Evolutionary conservation across 2,888 invertebrate genomes (phyloP), one percentile per base, ranked within the genome.

Genomic region (Kuschelorhynchus macadamiae): DNA sequence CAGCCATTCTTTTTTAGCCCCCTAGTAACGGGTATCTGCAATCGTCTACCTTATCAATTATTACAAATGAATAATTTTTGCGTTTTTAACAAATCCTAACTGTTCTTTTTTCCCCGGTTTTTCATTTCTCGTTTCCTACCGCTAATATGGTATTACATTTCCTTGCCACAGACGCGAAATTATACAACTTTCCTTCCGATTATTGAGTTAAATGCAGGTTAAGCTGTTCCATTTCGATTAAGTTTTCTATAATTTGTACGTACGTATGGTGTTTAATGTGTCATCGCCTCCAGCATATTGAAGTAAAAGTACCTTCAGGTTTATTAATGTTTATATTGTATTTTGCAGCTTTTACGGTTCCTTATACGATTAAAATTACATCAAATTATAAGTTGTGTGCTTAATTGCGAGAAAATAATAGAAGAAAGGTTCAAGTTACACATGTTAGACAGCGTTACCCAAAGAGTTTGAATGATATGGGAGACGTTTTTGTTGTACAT

Each of bases 191-290:
- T 20, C 56, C 21, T 32, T 30, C 16, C 11, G 56, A 56, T 56
- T 53, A 53, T 44, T 18, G 16, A 42, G 42, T 44, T 56, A 30
- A 42, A 56, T 44, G 25, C 25, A 56, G 39, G 16, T 39, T 42
- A 41, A 16, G 25, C 25, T 12, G 41, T 55, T 56, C 39, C 32
- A 21, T 42, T 56, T 56, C 44, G 42, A 56, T 56, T 56, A 42
- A 56, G 56, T 44, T 55, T 42, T 44, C 44, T 44, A 42, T 56
- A 44, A 56, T 56, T 56, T 25, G 44, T 32, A 56, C 18, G 56
- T 32, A 30, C 9, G 25, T 16, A 17, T 20, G 21, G 11, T n/a
- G 42, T 55, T 41, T 52, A 18, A 52, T 36, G 36, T 36, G 52
- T 36, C 18, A 12, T n/a, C 39, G 52, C 52, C 52, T 21, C 1